Percentiles rank a stretch among this genome's conserved stretches.
phyloP scores from a whole-genome alignment of 2,888 invertebrate species.

The Axea sp. region DNA sequence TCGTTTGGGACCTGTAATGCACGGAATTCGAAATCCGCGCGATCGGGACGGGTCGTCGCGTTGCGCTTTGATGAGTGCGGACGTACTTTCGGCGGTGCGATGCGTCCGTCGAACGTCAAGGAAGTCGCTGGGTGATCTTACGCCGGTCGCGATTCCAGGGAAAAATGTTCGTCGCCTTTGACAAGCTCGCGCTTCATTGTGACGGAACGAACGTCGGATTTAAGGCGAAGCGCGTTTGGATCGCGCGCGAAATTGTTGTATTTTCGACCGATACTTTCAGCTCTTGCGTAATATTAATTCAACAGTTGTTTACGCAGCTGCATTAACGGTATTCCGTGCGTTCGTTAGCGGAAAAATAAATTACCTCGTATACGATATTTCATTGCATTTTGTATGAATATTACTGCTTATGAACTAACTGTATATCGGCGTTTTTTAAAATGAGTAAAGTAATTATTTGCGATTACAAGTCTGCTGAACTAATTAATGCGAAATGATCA shows the following conservation, averaged over 20 bases:
- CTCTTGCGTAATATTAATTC: constrained; percentile 12
- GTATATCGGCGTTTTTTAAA: background rate
- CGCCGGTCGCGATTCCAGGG: no score
- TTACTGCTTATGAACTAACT: constrained; percentile 3
- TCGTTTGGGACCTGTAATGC: no score
- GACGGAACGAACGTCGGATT: no score
- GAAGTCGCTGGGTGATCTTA: no score
- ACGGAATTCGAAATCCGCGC: constrained; percentile 39
- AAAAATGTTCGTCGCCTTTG: no score
- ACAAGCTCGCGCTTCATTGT: no score
- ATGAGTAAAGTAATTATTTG: no score
- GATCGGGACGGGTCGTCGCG: constrained; percentile 17
- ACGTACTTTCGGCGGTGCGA: constrained; percentile 23
- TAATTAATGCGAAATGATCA: no score
- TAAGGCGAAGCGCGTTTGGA: no score
- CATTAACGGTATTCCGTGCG: background rate
- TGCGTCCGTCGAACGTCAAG: constrained; percentile 13
- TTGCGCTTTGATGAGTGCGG: constrained; percentile 60
- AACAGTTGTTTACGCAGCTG: background rate
- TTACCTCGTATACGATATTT: constrained; percentile 7
- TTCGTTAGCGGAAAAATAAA: constrained; percentile 6
- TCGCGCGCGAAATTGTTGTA: no score
- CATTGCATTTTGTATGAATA: background rate
- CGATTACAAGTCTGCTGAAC: no score
- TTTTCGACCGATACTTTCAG: no score